Base-by-base conservation (phyloP, 2,888 invertebrate species). In the Pseudococcus jackbeardsleyi region DNA sequence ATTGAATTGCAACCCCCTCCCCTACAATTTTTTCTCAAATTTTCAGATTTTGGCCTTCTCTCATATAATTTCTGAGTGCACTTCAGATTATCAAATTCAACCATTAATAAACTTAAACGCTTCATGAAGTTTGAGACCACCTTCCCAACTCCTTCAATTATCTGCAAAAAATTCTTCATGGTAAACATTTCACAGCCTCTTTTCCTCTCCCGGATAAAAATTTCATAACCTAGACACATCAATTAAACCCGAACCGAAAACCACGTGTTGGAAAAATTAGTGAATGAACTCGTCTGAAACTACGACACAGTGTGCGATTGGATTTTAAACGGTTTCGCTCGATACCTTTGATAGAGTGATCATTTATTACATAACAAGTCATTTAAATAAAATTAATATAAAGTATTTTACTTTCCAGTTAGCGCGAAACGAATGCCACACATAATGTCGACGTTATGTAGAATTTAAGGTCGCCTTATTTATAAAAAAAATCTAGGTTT, bases 381-480 rank as follows among this genome's bases (percentile, higher is more conserved):
- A 79, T 79, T 79, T 79, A 42, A 79, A 79, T 79, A 79, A 46
- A 79, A 79, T 42, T n/a, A 9, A 79, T 79, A 79, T 79, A 42
- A 79, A 39, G 42, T 79, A 79, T 79, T 42, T 46, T 42, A 79
- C 79, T 79, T 79, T 79, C 42, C n/a, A 79, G 68, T 79, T 33
- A 33, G 5, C 79, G 33, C n/a, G 46, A 79, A 79, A 7, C n/a
- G 79, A 79, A 79, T 79, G 46, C 79, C 46, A 42, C 46, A 42
- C 46, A 79, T 79, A 39, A 42, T 42, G 79, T 79, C 33, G 42
- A 42, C 9, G 42, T 79, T 79, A 77, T 19, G 42, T 79, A 79
- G 46, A 79, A 79, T 79, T 79, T 79, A 79, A 79, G 79, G 79
- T 79, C 79, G 79, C 79, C 11, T 42, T 42, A 79, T 79, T 79